phyloP scores from a whole-genome alignment of 2,888 invertebrate genomes.

The Nycteola revayana region DNA sequence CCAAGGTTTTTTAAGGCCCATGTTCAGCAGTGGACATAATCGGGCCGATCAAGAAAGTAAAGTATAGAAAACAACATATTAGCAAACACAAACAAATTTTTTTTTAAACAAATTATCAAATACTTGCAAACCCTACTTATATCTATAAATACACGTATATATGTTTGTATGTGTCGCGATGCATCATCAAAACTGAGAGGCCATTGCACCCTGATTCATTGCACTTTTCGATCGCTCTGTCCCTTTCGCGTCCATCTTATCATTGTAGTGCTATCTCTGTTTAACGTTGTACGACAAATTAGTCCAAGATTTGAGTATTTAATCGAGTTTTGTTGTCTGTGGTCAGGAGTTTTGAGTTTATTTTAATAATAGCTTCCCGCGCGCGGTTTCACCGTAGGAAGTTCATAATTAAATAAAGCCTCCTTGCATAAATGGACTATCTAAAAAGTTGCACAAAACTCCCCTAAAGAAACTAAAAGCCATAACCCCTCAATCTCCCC shows the following conservation, averaged over 20 bases:
- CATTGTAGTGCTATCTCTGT: conserved; percentile 28
- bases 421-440: too few relatives aligned
- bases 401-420: too few relatives aligned
- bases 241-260: conserved; percentile 42
- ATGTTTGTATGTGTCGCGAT: conserved; percentile 37
- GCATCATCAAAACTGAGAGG: conserved; percentile 61
- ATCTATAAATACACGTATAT: conserved; percentile 15
- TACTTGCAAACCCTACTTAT: conserved; percentile 18
- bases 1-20: too few relatives aligned
- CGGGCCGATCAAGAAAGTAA: too few relatives aligned
- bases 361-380: too few relatives aligned
- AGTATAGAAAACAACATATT: too few relatives aligned
- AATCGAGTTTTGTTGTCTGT: conserved; percentile 6
- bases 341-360: background rate
- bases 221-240: conserved; percentile 45
- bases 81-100: background rate
- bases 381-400: too few relatives aligned
- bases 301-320: conserved; percentile 20
- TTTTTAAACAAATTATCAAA: background rate
- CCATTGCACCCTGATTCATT: conserved; percentile 57
- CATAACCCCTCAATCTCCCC: too few relatives aligned
- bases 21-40: too few relatives aligned
- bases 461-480: too few relatives aligned
- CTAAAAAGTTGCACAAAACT: too few relatives aligned
- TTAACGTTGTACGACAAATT: conserved; percentile 27